Base-by-base conservation (phyloP, 2,888 invertebrate species). In the Cheilosia pagana region DNA sequence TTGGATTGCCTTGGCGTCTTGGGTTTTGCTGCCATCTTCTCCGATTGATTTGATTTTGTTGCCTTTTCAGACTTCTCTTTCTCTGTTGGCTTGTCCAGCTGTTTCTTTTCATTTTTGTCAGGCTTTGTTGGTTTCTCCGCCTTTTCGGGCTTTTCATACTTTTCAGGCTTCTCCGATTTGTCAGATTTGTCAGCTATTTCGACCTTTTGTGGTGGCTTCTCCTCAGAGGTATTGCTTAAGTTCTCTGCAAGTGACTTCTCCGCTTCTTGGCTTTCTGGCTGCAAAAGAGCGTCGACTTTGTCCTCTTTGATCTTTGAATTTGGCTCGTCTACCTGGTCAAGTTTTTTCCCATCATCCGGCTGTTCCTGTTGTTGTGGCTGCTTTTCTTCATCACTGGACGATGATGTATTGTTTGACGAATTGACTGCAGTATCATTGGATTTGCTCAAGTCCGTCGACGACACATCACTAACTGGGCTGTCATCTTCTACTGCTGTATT, bases 361-460 rank as follows among this genome's bases (percentile, higher is more conserved):
- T 72, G 72, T 57, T 78, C 48, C 6, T 16, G 25, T 12, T 72
- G 71, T 57, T 78, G 65, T 12, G 28, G 14, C 8, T 23, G 25
- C n/a, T 28, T 23, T 25, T 25, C 25, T n/a, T 86, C 86, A 28
- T 81, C 81, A 14, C 65, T 35, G 1, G 81, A 72, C 14, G 74
- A 74, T 10, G 74, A 77, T 48, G 70, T 53, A 23, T 70, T 81
- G 23, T 76, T 86, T 67, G 76, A 71, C 6, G 72, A 65, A 43
- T 72, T 74, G 2, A 45, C 16, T 14, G 55, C 50, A 8, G 70
- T 65, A 41, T 86, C 81, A 82, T 81, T 74, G 35, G 86, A 57
- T 81, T 81, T 77, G 35, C 43, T 81, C 21, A 71, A 48, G 53
- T 86, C 81, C 45, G 71, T 74, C 0, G 81, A 76, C 0, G 86